phyloP scores from a whole-genome alignment of 2,113 vertebrate genomes.

The Heloderma charlesbogerti region DNA sequence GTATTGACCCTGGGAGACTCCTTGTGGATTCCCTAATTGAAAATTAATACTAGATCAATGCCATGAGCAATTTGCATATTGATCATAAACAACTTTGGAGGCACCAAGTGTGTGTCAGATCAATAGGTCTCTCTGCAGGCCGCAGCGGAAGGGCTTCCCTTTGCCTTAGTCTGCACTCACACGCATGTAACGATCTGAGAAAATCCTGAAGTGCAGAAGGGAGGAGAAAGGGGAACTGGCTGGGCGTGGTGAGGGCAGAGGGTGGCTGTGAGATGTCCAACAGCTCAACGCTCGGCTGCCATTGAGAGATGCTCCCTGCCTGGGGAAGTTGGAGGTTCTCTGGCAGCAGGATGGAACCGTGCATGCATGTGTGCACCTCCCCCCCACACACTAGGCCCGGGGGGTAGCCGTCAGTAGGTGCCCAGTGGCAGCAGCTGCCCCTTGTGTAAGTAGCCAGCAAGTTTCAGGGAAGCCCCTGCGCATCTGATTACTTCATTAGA shows the following conservation, averaged over 20 bases:
- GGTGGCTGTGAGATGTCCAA: neutral
- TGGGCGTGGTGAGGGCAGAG: too few relatives aligned
- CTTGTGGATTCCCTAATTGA: slow-evolving; percentile 99
- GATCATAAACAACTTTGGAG: slow-evolving; percentile 99
- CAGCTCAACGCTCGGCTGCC: neutral
- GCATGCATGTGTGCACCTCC: too few relatives aligned
- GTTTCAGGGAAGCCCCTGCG: slow-evolving; percentile 78
- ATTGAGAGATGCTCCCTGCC: too few relatives aligned
- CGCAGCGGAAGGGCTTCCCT: slow-evolving; percentile 83
- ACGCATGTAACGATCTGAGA: slow-evolving; percentile 82
- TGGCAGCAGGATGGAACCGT: neutral
- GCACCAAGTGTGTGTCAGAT: slow-evolving; percentile 94
- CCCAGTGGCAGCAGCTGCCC: neutral
- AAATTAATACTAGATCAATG: slow-evolving; percentile 99
- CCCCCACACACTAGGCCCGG: neutral
- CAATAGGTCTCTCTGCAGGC: slow-evolving; percentile 91
- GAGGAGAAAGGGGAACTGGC: neutral
- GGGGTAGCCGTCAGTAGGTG: neutral
- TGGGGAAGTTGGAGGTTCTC: neutral
- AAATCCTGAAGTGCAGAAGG: slow-evolving; percentile 10
- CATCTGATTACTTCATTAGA: slow-evolving; percentile 89
- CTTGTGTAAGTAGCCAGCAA: slow-evolving; percentile 16
- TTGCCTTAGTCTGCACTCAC: slow-evolving; percentile 69
- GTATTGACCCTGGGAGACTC: slow-evolving; percentile 97
- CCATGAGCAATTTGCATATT: slow-evolving; percentile 98